A percentile compares a stretch with the other conserved stretches of the same genome.
Conservation (phyloP, 1,140 invertebrate species). For the Schmidtea mediterranea region DNA sequence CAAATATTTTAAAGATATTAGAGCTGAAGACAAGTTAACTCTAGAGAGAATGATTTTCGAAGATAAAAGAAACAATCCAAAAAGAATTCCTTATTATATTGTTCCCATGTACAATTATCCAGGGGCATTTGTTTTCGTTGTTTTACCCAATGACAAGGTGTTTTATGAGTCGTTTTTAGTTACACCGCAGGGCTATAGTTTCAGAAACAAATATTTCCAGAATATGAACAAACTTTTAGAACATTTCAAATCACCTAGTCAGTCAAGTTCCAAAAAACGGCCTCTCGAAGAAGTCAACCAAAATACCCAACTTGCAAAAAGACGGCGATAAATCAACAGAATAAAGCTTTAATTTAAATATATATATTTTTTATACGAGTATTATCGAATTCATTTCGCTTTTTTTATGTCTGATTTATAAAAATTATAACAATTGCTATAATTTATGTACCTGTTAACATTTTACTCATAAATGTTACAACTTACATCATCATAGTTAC, state of each 20-base stretch:
- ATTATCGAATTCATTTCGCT: too few relatives aligned
- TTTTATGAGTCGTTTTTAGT: constrained; percentile 62
- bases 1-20: constrained; percentile 53
- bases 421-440: too few relatives aligned
- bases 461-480: too few relatives aligned
- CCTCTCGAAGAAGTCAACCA: too few relatives aligned
- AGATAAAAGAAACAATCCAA: constrained; percentile 19
- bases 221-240: constrained; percentile 51
- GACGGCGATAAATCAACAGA: too few relatives aligned
- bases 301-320: too few relatives aligned
- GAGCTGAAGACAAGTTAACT: background rate
- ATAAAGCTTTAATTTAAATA: too few relatives aligned
- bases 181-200: constrained; percentile 65
- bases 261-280: too few relatives aligned
- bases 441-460: too few relatives aligned
- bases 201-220: constrained; percentile 57
- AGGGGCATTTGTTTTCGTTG: constrained; percentile 75
- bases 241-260: constrained; percentile 51
- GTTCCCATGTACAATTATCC: constrained; percentile 42
- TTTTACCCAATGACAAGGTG: constrained; percentile 51
- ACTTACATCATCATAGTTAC: too few relatives aligned
- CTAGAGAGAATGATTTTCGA: constrained; percentile 10
- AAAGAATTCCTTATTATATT: constrained; percentile 26
- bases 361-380: too few relatives aligned
- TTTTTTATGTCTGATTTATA: too few relatives aligned